phyloP scores from a whole-genome alignment of 2,888 invertebrate genomes.

The Lepidochrysops patricia region DNA sequence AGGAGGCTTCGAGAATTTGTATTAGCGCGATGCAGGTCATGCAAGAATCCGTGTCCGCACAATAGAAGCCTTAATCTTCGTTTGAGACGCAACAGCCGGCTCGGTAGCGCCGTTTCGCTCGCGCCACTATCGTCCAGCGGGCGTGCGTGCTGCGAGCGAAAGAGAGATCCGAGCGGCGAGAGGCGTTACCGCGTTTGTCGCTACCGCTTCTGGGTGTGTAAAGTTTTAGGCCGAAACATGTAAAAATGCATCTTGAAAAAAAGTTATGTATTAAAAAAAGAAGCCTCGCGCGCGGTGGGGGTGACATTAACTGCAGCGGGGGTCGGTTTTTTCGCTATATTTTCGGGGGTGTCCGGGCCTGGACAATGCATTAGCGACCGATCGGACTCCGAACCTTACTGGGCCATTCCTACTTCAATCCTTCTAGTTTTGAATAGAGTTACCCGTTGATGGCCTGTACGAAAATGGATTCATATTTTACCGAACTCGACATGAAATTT shows the following conservation, averaged over 20 bases:
- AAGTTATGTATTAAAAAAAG: conserved; percentile 76
- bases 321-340: conserved; percentile 71
- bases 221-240: conserved; percentile 75
- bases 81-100: conserved; percentile 60
- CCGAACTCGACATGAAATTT: neutral
- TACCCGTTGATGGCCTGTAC: conserved; percentile 17
- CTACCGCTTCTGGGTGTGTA: conserved; percentile 67
- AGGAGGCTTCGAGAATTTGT: conserved; percentile 22
- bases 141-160: conserved; percentile 38
- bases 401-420: conserved; percentile 49
- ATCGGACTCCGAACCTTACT: conserved; percentile 59
- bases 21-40: conserved; percentile 46
- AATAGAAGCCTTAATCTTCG: conserved; percentile 68
- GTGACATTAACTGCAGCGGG: conserved; percentile 66
- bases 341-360: conserved; percentile 67
- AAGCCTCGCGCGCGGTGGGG: conserved; percentile 71
- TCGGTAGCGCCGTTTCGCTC: conserved; percentile 54
- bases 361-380: conserved; percentile 69
- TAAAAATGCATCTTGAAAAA: conserved; percentile 76
- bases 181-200: conserved; percentile 63
- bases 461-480: conserved; percentile 10
- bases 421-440: conserved; percentile 38
- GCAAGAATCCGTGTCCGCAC: conserved; percentile 54
- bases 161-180: conserved; percentile 54
- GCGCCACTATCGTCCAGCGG: conserved; percentile 66